phyloP scores from a whole-genome alignment of 2,888 invertebrate species.

The Melanargia galathea region DNA sequence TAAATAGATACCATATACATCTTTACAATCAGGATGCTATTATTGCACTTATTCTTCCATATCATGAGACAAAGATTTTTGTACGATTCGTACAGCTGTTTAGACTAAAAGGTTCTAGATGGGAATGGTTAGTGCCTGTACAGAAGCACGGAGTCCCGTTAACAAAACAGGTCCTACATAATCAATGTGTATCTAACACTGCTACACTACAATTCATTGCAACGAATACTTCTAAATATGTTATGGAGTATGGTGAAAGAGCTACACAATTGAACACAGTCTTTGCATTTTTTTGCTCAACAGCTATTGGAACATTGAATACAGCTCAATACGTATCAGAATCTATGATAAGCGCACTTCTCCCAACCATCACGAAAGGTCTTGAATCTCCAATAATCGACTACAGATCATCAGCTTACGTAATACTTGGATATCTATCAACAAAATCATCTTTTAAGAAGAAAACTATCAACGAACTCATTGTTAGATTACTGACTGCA shows the following conservation, averaged over 20 bases:
- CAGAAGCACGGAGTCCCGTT: slow-evolving; percentile 89
- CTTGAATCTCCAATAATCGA: slow-evolving; percentile 86
- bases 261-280: slow-evolving; percentile 85
- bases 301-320: slow-evolving; percentile 87
- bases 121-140: slow-evolving; percentile 89
- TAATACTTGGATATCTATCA: slow-evolving; percentile 87
- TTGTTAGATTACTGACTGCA: slow-evolving; percentile 65
- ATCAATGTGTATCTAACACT: slow-evolving; percentile 84
- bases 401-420: slow-evolving; percentile 87
- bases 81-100: slow-evolving; percentile 90
- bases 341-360: slow-evolving; percentile 84
- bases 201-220: slow-evolving; percentile 62
- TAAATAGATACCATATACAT: slow-evolving; percentile 94
- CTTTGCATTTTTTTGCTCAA: slow-evolving; percentile 91
- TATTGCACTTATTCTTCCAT: slow-evolving; percentile 92
- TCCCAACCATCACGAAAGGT: slow-evolving; percentile 88
- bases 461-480: slow-evolving; percentile 84
- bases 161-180: slow-evolving; percentile 87
- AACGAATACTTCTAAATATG: slow-evolving; percentile 62
- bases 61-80: slow-evolving; percentile 96
- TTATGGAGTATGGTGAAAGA: slow-evolving; percentile 82
- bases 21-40: slow-evolving; percentile 92
- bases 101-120: slow-evolving; percentile 83
- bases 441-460: slow-evolving; percentile 84
- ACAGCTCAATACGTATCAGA: slow-evolving; percentile 80